A percentile compares a stretch with the other conserved stretches of the same genome.
Conservation (phyloP, 2,888 invertebrate genomes). For the Cylloceria caligata region DNA sequence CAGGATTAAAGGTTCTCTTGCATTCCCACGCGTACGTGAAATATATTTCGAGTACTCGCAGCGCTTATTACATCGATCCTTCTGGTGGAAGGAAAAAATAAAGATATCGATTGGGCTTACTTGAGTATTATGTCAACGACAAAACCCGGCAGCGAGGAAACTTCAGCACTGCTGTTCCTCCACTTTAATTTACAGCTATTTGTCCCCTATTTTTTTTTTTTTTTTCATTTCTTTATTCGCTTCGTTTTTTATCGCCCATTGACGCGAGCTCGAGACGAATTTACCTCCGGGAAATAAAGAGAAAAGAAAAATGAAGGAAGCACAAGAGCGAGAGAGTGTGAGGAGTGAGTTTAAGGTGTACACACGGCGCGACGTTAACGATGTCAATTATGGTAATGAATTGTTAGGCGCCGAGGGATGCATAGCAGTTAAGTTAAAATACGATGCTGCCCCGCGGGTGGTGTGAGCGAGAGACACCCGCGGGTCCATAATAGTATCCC, state of each 20-base stretch:
- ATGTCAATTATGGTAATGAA: conserved; percentile 75
- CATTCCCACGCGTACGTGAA: conserved; percentile 54
- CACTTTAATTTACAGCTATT: conserved; percentile 46
- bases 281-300: conserved; percentile 61
- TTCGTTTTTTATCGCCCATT: conserved; percentile 44
- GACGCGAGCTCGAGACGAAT: conserved; percentile 53
- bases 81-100: not conserved
- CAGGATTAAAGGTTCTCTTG: conserved; percentile 29
- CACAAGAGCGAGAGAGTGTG: conserved; percentile 31
- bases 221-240: too few species aligned
- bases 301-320: conserved; percentile 4
- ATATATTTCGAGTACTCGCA: conserved; percentile 39
- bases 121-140: conserved; percentile 14
- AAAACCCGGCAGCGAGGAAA: not conserved
- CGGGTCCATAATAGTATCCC: conserved; percentile 47
- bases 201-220: conserved; percentile 26
- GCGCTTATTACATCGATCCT: conserved; percentile 42
- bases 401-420: conserved; percentile 72
- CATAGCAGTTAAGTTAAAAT: conserved; percentile 74
- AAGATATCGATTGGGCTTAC: conserved; percentile 19
- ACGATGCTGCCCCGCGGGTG: conserved; percentile 58
- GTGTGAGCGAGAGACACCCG: conserved; percentile 31
- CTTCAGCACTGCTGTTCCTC: conserved; percentile 26
- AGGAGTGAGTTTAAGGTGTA: conserved; percentile 64
- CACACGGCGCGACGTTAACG: conserved; percentile 71